Conservation (phyloP, 2,113 vertebrate species). For the Eulacestoma nigropectus region DNA sequence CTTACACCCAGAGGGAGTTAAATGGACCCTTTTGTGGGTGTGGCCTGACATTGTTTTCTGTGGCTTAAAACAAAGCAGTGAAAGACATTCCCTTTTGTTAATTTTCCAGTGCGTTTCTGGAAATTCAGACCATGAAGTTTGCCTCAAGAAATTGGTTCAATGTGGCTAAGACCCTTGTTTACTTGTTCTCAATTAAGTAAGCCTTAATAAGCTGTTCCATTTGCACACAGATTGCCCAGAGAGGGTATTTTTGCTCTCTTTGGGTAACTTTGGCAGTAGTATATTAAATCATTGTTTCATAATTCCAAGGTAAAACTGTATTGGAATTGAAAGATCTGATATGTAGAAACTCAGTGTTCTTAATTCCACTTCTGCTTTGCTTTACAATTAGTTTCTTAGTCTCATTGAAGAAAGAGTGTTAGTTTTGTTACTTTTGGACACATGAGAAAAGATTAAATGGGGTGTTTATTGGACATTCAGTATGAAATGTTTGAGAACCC, state of each 20-base stretch:
- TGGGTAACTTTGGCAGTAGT: slow-evolving; percentile 40
- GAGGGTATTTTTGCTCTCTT: slow-evolving; percentile 57
- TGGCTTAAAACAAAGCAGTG: slow-evolving; percentile 55
- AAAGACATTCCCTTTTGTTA: slow-evolving; percentile 42
- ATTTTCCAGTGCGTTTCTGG: slow-evolving; percentile 65
- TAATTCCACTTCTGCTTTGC: background rate
- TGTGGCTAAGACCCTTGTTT: slow-evolving; percentile 62
- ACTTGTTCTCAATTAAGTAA: slow-evolving; percentile 62
- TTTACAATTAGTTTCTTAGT: background rate
- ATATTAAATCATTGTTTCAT: slow-evolving; percentile 35
- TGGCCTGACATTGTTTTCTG: slow-evolving; percentile 42
- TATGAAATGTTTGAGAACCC: background rate
- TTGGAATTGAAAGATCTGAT: background rate
- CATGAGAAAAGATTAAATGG: background rate
- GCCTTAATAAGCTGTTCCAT: slow-evolving; percentile 65
- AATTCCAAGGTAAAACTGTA: background rate
- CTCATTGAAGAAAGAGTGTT: background rate
- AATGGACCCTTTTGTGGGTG: background rate
- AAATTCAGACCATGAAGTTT: slow-evolving; percentile 66
- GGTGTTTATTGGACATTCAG: background rate
- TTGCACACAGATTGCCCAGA: slow-evolving; percentile 54
- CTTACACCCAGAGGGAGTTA: background rate
- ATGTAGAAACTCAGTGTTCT: background rate
- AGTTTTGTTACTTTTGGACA: background rate
- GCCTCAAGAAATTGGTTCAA: slow-evolving; percentile 59